Evolutionary conservation across 1,140 invertebrate genomes (phyloP).

Genomic region (Bombus confusus): DNA sequence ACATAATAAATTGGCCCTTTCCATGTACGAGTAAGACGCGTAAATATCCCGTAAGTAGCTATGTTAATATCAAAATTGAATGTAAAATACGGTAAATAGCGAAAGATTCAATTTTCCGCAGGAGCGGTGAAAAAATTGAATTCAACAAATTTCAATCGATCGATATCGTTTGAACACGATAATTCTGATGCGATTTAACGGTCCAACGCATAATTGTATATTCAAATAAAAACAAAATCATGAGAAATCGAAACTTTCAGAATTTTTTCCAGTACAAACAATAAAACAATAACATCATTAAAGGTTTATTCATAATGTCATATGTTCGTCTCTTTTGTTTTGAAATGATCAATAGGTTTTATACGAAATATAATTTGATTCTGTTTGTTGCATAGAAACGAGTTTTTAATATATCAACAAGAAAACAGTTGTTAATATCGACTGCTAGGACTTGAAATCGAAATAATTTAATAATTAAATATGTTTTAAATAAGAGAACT

Average conservation of each 20-base stretch:
- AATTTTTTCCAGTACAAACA: background rate
- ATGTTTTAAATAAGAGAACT: constrained; percentile 55
- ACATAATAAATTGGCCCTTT: constrained; percentile 75
- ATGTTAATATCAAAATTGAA: constrained; percentile 34
- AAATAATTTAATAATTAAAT: constrained; percentile 66
- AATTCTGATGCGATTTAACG: background rate
- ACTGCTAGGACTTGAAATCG: constrained; percentile 60
- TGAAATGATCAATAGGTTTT: background rate
- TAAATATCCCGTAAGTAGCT: constrained; percentile 38
- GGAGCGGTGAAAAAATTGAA: background rate
- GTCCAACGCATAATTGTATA: background rate
- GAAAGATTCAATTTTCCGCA: background rate
- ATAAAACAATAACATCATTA: background rate
- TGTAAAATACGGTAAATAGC: background rate
- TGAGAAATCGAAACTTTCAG: background rate
- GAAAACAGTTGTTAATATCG: constrained; percentile 39
- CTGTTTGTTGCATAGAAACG: background rate
- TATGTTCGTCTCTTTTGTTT: background rate
- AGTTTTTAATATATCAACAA: too few species aligned
- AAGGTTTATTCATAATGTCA: background rate
- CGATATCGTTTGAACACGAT: background rate
- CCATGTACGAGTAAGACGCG: constrained; percentile 49
- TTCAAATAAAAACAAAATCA: constrained; percentile 8
- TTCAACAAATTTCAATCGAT: background rate
- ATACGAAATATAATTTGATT: background rate